Conservation (phyloP, 2,888 invertebrate genomes). For the Petrolisthes cinctipes region DNA sequence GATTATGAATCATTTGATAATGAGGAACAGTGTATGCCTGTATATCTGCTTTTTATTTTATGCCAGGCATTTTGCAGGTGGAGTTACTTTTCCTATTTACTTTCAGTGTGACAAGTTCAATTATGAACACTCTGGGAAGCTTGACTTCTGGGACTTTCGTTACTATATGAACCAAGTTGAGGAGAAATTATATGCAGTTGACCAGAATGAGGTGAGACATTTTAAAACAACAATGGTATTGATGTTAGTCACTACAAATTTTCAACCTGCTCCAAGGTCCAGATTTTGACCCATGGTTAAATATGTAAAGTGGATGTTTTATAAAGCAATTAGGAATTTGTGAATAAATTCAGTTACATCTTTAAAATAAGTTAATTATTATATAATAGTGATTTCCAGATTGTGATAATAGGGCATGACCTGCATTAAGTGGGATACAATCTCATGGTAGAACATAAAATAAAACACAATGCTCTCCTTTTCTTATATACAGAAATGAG, state of each 20-base stretch:
- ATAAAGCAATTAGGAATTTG: no score
- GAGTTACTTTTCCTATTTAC: constrained; percentile 8
- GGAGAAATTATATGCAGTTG: constrained; percentile 71
- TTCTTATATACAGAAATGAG: no score
- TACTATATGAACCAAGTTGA: constrained; percentile 72
- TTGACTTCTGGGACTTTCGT: constrained; percentile 72
- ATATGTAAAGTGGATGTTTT: neutral
- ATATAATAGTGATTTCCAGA: no score
- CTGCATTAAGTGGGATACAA: no score
- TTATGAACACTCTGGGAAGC: constrained; percentile 69
- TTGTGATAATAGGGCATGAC: no score
- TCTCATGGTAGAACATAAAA: no score
- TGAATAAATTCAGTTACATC: no score
- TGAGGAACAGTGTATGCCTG: neutral
- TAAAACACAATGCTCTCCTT: no score
- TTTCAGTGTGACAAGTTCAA: constrained; percentile 70
- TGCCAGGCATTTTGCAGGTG: constrained; percentile 31
- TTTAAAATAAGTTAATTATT: no score
- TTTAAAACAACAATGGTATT: neutral
- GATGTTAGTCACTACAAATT: neutral
- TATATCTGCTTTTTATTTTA: neutral
- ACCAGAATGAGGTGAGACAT: constrained; percentile 70
- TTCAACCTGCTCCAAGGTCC: neutral
- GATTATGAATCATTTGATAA: neutral
- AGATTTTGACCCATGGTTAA: neutral